Evolutionary conservation across 2,797 vertebrate species (phyloP).

Genomic region (Siniperca scherzeri): DNA sequence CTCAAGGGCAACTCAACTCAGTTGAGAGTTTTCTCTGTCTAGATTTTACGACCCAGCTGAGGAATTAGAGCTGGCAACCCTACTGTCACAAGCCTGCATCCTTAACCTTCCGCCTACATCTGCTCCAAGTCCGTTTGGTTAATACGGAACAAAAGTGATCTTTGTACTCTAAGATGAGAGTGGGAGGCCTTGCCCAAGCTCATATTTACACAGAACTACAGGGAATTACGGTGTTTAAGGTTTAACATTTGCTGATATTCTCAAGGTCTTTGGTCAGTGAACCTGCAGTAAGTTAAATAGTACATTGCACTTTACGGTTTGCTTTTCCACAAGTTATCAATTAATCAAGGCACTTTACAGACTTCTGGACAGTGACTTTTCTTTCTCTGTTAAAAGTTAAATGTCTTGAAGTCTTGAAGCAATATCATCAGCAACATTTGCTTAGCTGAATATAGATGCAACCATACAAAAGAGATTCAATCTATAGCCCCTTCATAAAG

Average conservation of each 20-base stretch:
- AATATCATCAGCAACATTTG: background rate
- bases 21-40: background rate
- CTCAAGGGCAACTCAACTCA: background rate
- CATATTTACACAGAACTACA: conserved; percentile 31
- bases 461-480: background rate
- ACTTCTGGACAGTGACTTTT: background rate
- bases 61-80: conserved; percentile 12
- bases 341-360: background rate
- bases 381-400: background rate
- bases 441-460: background rate
- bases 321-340: background rate
- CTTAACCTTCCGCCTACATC: conserved; percentile 47
- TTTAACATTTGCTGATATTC: conserved; percentile 1
- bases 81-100: conserved; percentile 53
- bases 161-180: conserved; percentile 58
- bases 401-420: background rate
- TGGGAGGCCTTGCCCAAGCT: conserved; percentile 16
- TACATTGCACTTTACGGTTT: conserved; percentile 1
- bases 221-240: conserved; percentile 1
- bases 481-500: background rate
- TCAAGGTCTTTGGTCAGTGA: background rate
- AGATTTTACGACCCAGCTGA: conserved; percentile 24
- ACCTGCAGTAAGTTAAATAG: background rate
- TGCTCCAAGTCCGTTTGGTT: conserved; percentile 25
- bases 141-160: conserved; percentile 56